Base-by-base conservation (phyloP, 35 echinoderm and acorn worm species). In the Apostichopus californicus region DNA sequence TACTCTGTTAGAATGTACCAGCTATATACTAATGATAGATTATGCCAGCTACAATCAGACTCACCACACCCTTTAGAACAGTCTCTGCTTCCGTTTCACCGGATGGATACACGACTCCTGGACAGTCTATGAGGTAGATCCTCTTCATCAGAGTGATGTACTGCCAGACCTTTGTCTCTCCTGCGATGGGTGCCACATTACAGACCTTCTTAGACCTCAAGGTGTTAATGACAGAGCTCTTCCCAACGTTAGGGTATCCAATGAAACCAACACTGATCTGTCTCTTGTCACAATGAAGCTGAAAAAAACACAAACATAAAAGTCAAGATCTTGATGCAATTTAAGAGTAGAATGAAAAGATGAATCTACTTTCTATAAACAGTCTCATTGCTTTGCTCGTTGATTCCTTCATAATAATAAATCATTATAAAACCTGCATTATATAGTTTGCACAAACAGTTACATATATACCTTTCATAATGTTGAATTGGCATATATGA, bases 121-220 rank as follows among this genome's bases (percentile, higher is more conserved):
- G 97, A 79, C 97, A 98, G 70, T 98, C 97, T 65, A 98, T 98
- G 14, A 98, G 89, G 87, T 94, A 98, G 15, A 98, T 98, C 22
- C 95, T 87, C 79, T 91, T 96, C 97, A 98, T 98, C 87, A 98
- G 24, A 60, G 97, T 98, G 81, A 98, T 98, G 78, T 98, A 98
- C 93, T 98, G 97, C 97, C 97, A 98, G 5, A 96, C 97, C 77
- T 98, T 98, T 64, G 97, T 98, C 84, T 98, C 97, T 23, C 95
- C 97, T 25, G 97, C 93, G 8, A 96, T 94, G 1, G 95, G 97
- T 12, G 97, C 97, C 10, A 98, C 97, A 77, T 98, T 98, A 77
- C 97, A 98, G 66, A 98, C 97, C 55, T 96, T 96, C 93, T 98
- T 98, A 20, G 78, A 54, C 21, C 97, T 85, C 5, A 96, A 68